Base-by-base conservation (phyloP, 2,113 vertebrate genomes). In the Gadus chalcogrammus region DNA sequence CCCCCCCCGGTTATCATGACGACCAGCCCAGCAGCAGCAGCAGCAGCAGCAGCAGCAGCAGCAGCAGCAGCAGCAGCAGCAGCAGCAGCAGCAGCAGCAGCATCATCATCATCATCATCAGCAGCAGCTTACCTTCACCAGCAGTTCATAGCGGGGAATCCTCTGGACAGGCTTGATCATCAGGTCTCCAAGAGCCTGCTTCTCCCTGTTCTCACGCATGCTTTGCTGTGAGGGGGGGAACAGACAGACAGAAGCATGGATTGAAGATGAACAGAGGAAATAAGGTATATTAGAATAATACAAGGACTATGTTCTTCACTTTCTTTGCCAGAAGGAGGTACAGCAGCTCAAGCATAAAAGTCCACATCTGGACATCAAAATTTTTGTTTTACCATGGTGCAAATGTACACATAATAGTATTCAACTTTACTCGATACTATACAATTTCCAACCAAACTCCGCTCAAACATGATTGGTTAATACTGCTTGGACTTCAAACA, bases 91-190 rank as follows among this genome's bases (percentile, higher is more conserved):
- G n/a, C n/a, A n/a, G n/a, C n/a, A n/a, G n/a, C n/a, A n/a, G n/a
- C n/a, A n/a, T n/a, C n/a, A 20, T 0, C 20, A 20, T 20, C 20
- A 20, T 20, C 20, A 20, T 20, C 20, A 20, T 0, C 20, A 42
- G 38, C 38, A 24, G 15, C 9, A 0, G 12, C 83, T 81, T 79
- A 98, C 97, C 95, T 99, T 99, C 72, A 99, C 95, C 77, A 99
- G 92, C 62, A 99, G 94, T 83, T 99, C 97, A 0, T 99, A 99
- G 65, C 97, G 94, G 0, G 97, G 97, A 78, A 99, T 98, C 82
- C 97, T 93, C 90, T 99, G 97, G 69, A 99, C 97, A 0, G 97
- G 97, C 61, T 99, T 99, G 76, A 99, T 99, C 97, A 99, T 97
- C 83, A 99, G 93, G 84, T 99, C 97, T 0, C 95, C 96, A 61